Evolutionary conservation across 2,888 invertebrate genomes (phyloP).

Genomic region (Argyresthia albistria): DNA sequence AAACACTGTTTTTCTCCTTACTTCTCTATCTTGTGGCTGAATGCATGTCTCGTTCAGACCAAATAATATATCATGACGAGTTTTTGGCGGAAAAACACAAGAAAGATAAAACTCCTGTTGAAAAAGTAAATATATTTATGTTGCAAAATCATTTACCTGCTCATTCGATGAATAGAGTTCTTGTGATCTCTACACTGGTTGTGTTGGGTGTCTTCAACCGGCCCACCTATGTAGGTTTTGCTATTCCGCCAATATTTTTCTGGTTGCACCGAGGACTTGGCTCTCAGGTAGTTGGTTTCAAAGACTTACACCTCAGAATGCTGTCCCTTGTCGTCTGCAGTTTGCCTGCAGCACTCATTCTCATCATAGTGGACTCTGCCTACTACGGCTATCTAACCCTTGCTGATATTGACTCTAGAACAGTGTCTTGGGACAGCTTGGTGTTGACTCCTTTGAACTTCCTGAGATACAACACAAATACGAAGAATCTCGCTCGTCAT

Average conservation of each 20-base stretch:
- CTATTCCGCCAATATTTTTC: constrained; percentile 87
- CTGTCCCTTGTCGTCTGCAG: constrained; percentile 76
- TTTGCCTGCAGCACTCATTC: constrained; percentile 74
- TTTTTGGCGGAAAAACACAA: constrained; percentile 80
- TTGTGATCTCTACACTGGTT: constrained; percentile 77
- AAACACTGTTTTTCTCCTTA: constrained; percentile 84
- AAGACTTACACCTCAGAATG: constrained; percentile 83
- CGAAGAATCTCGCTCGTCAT: constrained; percentile 83
- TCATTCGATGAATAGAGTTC: constrained; percentile 79
- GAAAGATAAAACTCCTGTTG: constrained; percentile 76
- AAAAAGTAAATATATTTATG: constrained; percentile 83
- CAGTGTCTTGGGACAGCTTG: constrained; percentile 82
- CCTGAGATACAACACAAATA: constrained; percentile 85
- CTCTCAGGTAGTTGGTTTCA: constrained; percentile 77
- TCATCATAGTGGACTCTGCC: constrained; percentile 83
- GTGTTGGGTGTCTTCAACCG: constrained; percentile 90
- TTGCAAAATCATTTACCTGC: constrained; percentile 77
- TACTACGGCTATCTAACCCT: constrained; percentile 86
- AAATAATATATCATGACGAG: constrained; percentile 80
- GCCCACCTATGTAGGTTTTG: constrained; percentile 92
- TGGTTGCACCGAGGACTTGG: constrained; percentile 89
- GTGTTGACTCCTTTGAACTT: constrained; percentile 94
- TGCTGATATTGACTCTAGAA: constrained; percentile 79
- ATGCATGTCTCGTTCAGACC: constrained; percentile 80
- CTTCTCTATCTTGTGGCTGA: constrained; percentile 82